A percentile compares a stretch with the other conserved stretches of the same genome.
Conservation (phyloP, 2,888 invertebrate genomes). For the Anarsia innoxiella region DNA sequence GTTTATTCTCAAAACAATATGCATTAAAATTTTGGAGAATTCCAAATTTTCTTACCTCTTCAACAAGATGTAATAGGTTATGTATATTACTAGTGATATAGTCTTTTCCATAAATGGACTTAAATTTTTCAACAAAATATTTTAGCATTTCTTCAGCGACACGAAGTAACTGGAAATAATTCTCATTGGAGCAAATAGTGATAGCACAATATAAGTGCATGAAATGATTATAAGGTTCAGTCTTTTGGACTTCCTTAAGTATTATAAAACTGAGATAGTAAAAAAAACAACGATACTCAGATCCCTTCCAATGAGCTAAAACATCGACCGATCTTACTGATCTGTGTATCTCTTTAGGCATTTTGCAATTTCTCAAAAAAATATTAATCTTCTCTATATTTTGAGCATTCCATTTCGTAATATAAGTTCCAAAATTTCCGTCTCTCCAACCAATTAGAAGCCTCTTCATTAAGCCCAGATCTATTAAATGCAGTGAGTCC, state of each 20-base stretch:
- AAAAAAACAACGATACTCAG: constrained; percentile 18
- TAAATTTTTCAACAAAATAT: constrained; percentile 14
- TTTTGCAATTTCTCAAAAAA: constrained; percentile 11
- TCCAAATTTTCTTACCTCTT: constrained; percentile 14
- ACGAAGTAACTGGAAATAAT: constrained; percentile 1
- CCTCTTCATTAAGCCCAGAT: constrained; percentile 23
- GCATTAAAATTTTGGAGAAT: constrained; percentile 13
- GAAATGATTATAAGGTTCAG: constrained; percentile 10
- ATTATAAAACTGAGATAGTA: constrained; percentile 13
- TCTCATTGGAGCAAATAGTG: constrained; percentile 10
- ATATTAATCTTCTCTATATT: constrained; percentile 13
- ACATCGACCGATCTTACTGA: constrained; percentile 15
- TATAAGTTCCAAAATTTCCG: constrained; percentile 18
- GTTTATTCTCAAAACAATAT: constrained; percentile 18
- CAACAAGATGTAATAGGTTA: constrained; percentile 11
- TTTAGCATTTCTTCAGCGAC: constrained; percentile 14
- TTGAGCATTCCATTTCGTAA: constrained; percentile 18
- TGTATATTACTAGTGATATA: constrained; percentile 16
- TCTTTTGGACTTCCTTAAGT: constrained; percentile 3
- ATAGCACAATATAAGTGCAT: constrained; percentile 12
- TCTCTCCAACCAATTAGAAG: constrained; percentile 20
- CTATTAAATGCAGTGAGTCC: constrained; percentile 24
- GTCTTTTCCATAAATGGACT: constrained; percentile 16
- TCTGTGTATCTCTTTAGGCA: constrained; percentile 20
- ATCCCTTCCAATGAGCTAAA: constrained; percentile 17